A percentile compares a stretch with the other conserved stretches of the same genome.
phyloP scores from a whole-genome alignment of 1,140 invertebrate species.

The Amyelois transitella region DNA sequence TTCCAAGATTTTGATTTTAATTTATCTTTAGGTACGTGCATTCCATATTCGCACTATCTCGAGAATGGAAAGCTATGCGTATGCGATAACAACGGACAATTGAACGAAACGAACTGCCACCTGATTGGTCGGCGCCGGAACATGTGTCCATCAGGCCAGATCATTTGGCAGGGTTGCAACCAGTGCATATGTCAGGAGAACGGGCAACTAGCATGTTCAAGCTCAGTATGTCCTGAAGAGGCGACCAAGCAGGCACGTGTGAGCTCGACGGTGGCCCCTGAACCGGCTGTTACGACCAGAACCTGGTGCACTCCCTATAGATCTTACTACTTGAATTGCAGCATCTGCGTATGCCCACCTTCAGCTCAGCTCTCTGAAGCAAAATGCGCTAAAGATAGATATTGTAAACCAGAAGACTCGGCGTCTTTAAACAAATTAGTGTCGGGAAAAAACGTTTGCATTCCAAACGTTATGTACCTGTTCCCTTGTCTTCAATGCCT shows the following conservation, averaged over 20 bases:
- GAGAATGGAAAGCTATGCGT: conserved; percentile 38
- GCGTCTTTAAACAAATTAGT: neutral
- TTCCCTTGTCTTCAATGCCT: conserved; percentile 51
- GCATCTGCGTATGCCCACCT: conserved; percentile 48
- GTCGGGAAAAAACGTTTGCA: conserved; percentile 35
- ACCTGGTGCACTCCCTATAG: conserved; percentile 44
- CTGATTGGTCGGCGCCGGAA: conserved; percentile 23
- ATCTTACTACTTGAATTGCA: conserved; percentile 54
- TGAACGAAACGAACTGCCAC: conserved; percentile 34
- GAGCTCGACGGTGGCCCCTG: conserved; percentile 7
- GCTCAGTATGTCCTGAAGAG: neutral
- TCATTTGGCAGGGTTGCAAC: conserved; percentile 41
- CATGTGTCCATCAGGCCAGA: conserved; percentile 35
- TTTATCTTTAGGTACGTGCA: conserved; percentile 33
- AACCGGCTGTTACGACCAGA: conserved; percentile 9
- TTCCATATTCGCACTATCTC: conserved; percentile 40
- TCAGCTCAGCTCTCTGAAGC: conserved; percentile 38
- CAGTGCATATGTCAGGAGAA: conserved; percentile 48
- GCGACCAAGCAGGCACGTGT: neutral
- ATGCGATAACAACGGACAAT: conserved; percentile 40
- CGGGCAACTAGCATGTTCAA: conserved; percentile 33
- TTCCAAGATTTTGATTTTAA: conserved; percentile 6
- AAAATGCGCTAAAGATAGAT: conserved; percentile 37
- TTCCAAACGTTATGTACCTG: conserved; percentile 55
- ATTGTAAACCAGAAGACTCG: conserved; percentile 25